A percentile compares a stretch with the other conserved stretches of the same genome.
phyloP scores from a whole-genome alignment of 2,888 invertebrate genomes.

The Tribolium freemani region DNA sequence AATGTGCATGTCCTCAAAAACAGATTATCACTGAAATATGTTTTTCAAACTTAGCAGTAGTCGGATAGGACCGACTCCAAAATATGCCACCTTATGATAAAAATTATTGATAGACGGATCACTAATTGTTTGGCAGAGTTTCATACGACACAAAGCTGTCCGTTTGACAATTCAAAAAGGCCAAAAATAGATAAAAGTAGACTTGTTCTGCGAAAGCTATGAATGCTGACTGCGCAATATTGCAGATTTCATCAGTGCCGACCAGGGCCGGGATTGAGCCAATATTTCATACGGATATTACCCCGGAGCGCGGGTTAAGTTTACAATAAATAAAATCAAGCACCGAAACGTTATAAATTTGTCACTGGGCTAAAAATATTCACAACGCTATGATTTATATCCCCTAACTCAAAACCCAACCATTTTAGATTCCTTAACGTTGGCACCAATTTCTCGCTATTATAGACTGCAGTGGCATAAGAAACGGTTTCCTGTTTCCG shows the following conservation, averaged over 20 bases:
- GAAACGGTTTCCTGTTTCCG: constrained; percentile 60
- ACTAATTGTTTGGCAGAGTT: background rate
- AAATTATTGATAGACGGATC: too few species aligned
- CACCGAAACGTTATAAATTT: constrained; percentile 46
- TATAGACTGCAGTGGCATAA: constrained; percentile 57
- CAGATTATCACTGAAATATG: too few species aligned
- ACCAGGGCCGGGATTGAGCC: constrained; percentile 32
- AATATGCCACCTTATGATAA: too few species aligned
- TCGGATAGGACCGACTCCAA: too few species aligned
- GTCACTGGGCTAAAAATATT: constrained; percentile 42
- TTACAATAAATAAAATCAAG: constrained; percentile 48
- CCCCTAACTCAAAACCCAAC: constrained; percentile 13
- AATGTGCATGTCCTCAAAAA: too few species aligned
- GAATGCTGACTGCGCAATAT: constrained; percentile 41
- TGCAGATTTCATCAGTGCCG: constrained; percentile 41
- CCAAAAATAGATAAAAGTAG: constrained; percentile 28
- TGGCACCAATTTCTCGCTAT: constrained; percentile 59
- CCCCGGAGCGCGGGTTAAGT: constrained; percentile 33
- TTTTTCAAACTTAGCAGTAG: too few species aligned
- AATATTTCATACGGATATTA: constrained; percentile 43
- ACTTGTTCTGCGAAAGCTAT: constrained; percentile 32
- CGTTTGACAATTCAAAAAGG: constrained; percentile 18
- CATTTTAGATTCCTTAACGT: constrained; percentile 44
- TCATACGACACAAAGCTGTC: background rate
- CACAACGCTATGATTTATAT: constrained; percentile 40